These are phyloP conservation scores for Campylomormyrus numenius DNA, from an alignment of 2,113 vertebrate genomes.

Conservation along the genomic window DNA sequence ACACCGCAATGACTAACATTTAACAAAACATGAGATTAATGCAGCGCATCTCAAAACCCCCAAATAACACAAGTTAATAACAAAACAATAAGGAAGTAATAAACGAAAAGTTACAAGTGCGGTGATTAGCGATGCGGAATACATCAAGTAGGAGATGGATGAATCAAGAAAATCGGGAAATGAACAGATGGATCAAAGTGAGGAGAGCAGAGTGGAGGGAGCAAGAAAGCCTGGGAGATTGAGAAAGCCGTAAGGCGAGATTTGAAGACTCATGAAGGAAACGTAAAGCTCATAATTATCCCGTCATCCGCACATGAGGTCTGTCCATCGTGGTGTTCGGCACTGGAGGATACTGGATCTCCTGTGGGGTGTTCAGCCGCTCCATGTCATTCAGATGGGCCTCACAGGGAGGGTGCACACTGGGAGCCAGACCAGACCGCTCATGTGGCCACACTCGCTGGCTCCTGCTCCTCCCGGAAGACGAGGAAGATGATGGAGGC, in stretches of 20 bases:
- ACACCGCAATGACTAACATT: background rate
- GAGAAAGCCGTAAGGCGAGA: background rate
- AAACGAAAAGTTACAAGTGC: background rate
- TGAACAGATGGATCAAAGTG: background rate
- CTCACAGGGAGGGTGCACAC: background rate
- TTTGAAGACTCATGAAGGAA: background rate
- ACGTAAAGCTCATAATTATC: background rate
- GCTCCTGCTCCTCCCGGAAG: background rate
- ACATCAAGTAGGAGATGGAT: background rate
- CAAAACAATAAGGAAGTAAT: background rate
- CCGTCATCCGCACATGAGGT: background rate
- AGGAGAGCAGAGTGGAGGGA: background rate
- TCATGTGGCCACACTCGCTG: background rate
- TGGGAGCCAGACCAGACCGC: background rate
- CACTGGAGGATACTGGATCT: background rate
- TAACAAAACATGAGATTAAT: background rate
- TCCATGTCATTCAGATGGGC: background rate
- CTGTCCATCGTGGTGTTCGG: background rate
- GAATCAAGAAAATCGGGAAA: background rate
- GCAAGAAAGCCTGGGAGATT: background rate
- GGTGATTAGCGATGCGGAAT: background rate
- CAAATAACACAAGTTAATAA: background rate
- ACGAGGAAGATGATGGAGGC: background rate
- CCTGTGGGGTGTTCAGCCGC: background rate
- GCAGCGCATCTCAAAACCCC: background rate